Evolutionary conservation across 2,888 invertebrate species (phyloP).

Genomic region (Xestoiulus laeticollis): DNA sequence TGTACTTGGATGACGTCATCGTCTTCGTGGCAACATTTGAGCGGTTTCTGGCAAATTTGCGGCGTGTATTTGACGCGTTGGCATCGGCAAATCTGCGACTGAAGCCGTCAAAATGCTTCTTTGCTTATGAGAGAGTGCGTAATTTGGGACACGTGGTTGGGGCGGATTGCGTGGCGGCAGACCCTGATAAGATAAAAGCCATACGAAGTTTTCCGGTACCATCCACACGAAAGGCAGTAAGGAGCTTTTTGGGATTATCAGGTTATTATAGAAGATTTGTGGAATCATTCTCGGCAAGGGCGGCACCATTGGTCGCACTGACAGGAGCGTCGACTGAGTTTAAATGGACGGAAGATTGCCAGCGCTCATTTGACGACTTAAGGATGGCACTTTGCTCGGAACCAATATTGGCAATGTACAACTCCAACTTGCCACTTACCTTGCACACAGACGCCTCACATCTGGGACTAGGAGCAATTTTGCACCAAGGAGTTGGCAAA

Average conservation of each 20-base stretch:
- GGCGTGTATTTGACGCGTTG: background rate
- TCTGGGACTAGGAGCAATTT: background rate
- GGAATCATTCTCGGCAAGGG: background rate
- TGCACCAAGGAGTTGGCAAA: background rate
- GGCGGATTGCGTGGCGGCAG: background rate
- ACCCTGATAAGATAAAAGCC: constrained; percentile 33
- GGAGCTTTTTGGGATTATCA: background rate
- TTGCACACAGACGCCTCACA: background rate
- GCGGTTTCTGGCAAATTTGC: background rate
- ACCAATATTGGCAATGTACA: background rate
- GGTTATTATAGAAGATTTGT: background rate
- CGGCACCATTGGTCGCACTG: background rate
- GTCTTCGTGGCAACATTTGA: background rate
- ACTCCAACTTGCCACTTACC: background rate
- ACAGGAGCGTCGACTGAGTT: background rate
- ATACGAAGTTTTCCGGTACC: constrained; percentile 4
- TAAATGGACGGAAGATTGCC: background rate
- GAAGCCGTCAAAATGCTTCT: constrained; percentile 38
- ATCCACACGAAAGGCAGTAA: background rate
- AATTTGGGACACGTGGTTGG: constrained; percentile 47
- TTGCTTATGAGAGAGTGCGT: background rate
- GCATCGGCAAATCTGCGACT: background rate
- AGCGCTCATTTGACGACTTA: background rate
- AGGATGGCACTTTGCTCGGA: background rate
- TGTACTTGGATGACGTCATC: background rate